These are phyloP conservation scores for Apaloderma vittatum DNA, from an alignment of 2,113 vertebrate species.

Conservation along the genomic window DNA sequence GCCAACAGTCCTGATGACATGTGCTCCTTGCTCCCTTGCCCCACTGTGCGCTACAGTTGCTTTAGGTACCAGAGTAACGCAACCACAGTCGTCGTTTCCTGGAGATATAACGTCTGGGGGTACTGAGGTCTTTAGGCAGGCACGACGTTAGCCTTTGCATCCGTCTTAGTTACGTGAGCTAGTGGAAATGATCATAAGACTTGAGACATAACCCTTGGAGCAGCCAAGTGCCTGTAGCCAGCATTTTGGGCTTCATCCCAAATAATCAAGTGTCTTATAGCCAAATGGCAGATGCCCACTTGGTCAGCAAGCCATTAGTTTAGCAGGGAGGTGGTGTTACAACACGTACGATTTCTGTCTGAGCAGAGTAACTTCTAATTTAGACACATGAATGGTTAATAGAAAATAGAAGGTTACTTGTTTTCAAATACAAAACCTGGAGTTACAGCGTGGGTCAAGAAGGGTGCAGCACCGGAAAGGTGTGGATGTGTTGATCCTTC, in stretches of 20 bases:
- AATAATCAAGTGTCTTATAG: not conserved
- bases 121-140: not conserved
- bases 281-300: not conserved
- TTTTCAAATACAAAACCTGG: not conserved
- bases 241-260: not conserved
- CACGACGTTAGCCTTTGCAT: slow-evolving; percentile 6
- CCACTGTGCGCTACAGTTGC: rapidly evolving
- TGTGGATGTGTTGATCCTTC: not conserved
- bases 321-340: not conserved
- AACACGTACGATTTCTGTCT: not conserved
- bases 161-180: not conserved
- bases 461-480: rapidly evolving
- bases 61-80: not conserved
- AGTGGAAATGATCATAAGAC: not conserved
- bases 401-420: not conserved
- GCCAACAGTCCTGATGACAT: not conserved
- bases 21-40: not conserved
- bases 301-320: not conserved
- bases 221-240: not conserved
- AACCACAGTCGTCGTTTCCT: not conserved
- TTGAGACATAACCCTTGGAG: not conserved
- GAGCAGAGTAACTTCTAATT: not conserved
- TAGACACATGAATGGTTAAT: not conserved
- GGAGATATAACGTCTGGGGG: not conserved
- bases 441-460: not conserved